Evolutionary conservation across 2,797 vertebrate species (phyloP).

Genomic region (Lacerta viridis): DNA sequence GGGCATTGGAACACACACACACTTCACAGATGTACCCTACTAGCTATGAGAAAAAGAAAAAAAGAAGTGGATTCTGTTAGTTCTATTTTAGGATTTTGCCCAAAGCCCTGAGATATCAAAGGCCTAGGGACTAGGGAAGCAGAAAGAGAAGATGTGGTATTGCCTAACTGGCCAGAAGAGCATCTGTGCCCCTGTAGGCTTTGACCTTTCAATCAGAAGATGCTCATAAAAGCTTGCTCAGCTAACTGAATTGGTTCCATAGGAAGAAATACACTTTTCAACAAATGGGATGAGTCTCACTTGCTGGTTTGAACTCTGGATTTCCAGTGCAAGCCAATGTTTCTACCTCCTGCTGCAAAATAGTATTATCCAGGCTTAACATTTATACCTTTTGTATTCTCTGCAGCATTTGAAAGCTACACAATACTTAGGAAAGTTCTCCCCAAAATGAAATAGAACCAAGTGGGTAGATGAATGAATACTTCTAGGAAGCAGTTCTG

Average conservation of each 20-base stretch:
- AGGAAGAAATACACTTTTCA: not conserved
- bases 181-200: not conserved
- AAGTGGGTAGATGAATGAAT: not conserved
- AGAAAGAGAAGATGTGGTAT: not conserved
- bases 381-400: conserved; percentile 41
- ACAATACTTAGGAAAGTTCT: conserved; percentile 41
- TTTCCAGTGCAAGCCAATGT: not conserved
- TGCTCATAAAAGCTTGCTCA: not conserved
- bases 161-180: not conserved
- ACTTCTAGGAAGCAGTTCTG: not conserved
- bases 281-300: not conserved
- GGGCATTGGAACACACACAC: not conserved
- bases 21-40: not conserved
- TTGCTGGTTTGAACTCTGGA: not conserved
- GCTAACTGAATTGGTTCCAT: conserved; percentile 12
- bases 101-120: rapidly evolving
- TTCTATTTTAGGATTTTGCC: not conserved
- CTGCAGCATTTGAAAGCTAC: conserved; percentile 54
- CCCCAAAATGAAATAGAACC: not conserved
- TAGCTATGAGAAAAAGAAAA: not conserved
- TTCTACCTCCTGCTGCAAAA: not conserved
- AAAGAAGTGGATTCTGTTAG: not conserved
- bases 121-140: not conserved
- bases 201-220: conserved; percentile 8
- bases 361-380: conserved; percentile 28